Evolutionary conservation across 2,888 invertebrate genomes (phyloP).

Genomic region (Cryptocheilus praepositus): DNA sequence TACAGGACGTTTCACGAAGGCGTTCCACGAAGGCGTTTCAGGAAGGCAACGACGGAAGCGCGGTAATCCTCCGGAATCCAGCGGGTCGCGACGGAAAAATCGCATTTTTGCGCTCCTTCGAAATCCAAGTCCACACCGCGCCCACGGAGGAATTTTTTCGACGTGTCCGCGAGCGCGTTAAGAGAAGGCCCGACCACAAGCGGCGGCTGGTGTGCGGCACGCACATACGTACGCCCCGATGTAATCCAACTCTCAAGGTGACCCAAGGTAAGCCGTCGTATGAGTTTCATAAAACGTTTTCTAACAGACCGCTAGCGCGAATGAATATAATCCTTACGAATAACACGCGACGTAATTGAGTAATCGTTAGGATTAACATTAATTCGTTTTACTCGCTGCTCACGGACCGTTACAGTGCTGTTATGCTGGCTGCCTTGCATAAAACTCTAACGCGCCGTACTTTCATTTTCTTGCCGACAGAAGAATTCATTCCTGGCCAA

Average conservation of each 20-base stretch:
- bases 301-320: constrained; percentile 7
- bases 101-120: neutral
- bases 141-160: neutral
- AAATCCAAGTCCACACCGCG: neutral
- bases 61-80: too few relatives aligned
- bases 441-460: too few relatives aligned
- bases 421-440: too few relatives aligned
- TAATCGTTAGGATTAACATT: too few relatives aligned
- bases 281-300: constrained; percentile 37
- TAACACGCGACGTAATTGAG: too few relatives aligned
- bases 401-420: too few relatives aligned
- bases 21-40: neutral
- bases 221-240: neutral
- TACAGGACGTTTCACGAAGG: constrained; percentile 3
- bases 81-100: neutral
- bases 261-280: constrained; percentile 31
- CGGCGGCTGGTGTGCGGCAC: constrained; percentile 1
- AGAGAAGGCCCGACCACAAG: constrained; percentile 24
- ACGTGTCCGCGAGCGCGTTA: neutral
- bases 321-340: too few relatives aligned
- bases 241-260: constrained; percentile 48
- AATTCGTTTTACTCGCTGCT: too few relatives aligned
- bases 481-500: constrained; percentile 27
- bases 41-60: neutral
- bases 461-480: constrained; percentile 19